Evolutionary conservation across 2,797 vertebrate species (phyloP), one percentile per base, ranked within the genome.

Genomic region (Sorex maritimensis): DNA sequence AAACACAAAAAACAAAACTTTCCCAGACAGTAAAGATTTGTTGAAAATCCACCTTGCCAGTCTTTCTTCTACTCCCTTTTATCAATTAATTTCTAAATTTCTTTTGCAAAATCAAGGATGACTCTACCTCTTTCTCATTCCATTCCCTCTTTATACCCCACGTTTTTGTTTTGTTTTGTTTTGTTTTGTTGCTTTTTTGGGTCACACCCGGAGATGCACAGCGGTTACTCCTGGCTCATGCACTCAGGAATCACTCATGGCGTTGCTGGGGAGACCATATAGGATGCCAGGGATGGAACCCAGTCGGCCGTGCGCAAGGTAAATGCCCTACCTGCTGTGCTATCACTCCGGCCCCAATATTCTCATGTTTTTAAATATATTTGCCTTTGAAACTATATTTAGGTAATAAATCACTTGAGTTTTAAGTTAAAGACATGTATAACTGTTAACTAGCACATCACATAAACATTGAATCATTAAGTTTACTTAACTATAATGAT

Each of bases 21-120:
- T 3, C 41, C 82, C 71, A 41, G n/a, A 72, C 41, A 44, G 1
- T 61, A 65, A 90, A 63, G 58, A 67, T 14, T 13, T 65, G 15
- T 44, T 85, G 34, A 89, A 89, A 72, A 84, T 67, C 14, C 28
- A 41, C 24, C 34, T 89, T 49, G 84, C 21, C 15, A 30, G 55
- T 38, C 38, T 79, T 85, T 49, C 11, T 86, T 91, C 67, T 85
- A n/a, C 58, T 67, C 26, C 61, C 11, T 49, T 69, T 74, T 90
- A 21, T 74, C 69, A 23, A 0, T 74, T 46, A 17, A 2, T 74
- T 91, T 74, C 46, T 61, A 67, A 28, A 28, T 28, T 28, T 28
- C 19, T 9, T 5, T 19, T 12, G 9, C 5, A 21, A 41, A 75
- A 72, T 28, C 38, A 71, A 49, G 28, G 30, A 63, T 28, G 79